phyloP scores from a whole-genome alignment of 2,888 invertebrate genomes.

The Caenorhabditis wallacei region DNA sequence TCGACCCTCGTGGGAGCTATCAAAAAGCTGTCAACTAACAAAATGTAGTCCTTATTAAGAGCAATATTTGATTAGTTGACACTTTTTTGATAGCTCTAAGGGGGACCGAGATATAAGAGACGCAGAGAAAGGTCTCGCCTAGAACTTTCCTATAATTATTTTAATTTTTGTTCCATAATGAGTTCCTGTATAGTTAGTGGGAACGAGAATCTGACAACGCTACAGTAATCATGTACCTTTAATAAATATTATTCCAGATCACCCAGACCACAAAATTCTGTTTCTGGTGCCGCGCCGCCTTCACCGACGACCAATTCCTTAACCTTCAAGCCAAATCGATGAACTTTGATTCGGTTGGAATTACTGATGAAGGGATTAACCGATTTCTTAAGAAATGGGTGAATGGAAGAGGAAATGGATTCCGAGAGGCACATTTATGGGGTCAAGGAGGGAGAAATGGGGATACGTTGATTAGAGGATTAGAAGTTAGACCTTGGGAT shows the following conservation, averaged over 20 bases:
- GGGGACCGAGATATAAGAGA: too few species aligned
- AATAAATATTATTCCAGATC: not conserved
- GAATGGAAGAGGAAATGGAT: not conserved
- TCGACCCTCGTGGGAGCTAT: too few species aligned
- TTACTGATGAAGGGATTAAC: constrained; percentile 21
- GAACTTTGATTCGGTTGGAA: not conserved
- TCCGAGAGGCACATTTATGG: not conserved
- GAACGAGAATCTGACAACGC: too few species aligned
- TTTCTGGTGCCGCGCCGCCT: constrained; percentile 1
- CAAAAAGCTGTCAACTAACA: too few species aligned
- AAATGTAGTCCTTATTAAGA: too few species aligned
- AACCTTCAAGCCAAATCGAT: constrained; percentile 1
- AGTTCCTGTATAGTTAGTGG: too few species aligned
- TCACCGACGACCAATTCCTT: constrained; percentile 24
- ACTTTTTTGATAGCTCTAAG: too few species aligned
- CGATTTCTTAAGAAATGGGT: not conserved
- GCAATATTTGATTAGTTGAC: too few species aligned
- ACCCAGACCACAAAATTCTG: not conserved
- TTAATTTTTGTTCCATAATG: too few species aligned
- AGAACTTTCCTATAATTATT: too few species aligned
- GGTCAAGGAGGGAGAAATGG: not conserved
- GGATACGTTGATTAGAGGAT: not conserved
- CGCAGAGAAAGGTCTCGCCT: too few species aligned
- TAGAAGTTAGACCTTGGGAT: not conserved
- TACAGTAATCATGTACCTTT: too few species aligned